Base-by-base conservation (phyloP, 2,113 vertebrate genomes). In the Perca schrenkii region DNA sequence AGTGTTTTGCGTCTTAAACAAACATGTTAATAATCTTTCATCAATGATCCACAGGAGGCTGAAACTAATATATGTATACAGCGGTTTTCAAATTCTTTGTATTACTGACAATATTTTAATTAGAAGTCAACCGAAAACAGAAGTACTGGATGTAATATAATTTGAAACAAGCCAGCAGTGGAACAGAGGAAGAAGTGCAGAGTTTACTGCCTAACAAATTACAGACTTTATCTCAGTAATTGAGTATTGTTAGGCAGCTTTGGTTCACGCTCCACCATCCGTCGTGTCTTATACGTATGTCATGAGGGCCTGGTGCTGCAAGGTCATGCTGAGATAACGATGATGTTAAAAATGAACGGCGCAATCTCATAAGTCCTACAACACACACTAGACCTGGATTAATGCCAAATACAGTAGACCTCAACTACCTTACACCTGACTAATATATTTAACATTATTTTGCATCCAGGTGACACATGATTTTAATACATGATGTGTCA, bases 241-340 rank as follows among this genome's bases (percentile, higher is more conserved):
- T 62, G 66, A 84, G 77, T 57, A 53, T 65, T 88, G 85, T 74
- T 81, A 83, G 71, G 74, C 36, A 62, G 72, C 65, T 82, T 82
- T 71, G 67, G 86, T 82, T 80, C 77, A 67, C 71, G 81, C 71
- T 83, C 72, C 83, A 75, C 74, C 85, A 79, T 88, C 79, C 81
- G 82, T 86, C 84, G 78, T 79, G 72, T 80, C 70, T 83, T 86
- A 82, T 84, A 77, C 31, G 31, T 31, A 31, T 74, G 80, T 86
- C 86, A 89, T 0, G 52, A 72, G 74, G 52, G 79, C 73, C 67
- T 52, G 58, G 28, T 74, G 84, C 83, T 85, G 83, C 85, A 74
- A 68, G 84, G 83, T 90, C 86, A 85, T 71, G 80, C 85, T 80
- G 83, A 86, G 80, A 84, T 90, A 81, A 87, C 76, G 83, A 40